These are phyloP conservation scores for Lepidocyrtoides sp. DNA, from an alignment of 2,888 invertebrate genomes.

Conservation along the genomic window DNA sequence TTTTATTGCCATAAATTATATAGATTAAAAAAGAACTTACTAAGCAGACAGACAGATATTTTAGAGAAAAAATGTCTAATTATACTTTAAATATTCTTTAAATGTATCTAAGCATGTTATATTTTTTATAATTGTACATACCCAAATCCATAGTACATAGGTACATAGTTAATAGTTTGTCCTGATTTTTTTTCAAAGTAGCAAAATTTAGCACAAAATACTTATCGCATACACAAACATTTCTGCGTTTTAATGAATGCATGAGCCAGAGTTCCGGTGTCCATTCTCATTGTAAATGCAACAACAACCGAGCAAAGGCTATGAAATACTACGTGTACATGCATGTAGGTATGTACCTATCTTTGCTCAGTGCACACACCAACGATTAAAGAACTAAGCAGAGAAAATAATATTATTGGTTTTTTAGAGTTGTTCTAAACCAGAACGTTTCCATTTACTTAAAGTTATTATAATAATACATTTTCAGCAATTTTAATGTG, in stretches of 20 bases:
- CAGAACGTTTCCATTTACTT: neutral
- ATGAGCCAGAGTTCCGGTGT: constrained; percentile 71
- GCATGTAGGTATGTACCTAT: too few species aligned
- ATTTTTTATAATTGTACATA: too few species aligned
- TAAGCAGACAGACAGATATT: too few species aligned
- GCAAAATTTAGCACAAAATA: constrained; percentile 10
- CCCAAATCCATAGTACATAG: too few species aligned
- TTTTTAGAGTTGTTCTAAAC: neutral
- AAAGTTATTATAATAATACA: neutral
- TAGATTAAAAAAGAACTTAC: too few species aligned
- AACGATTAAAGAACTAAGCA: neutral
- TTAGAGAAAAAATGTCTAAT: too few species aligned
- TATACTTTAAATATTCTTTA: too few species aligned
- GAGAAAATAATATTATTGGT: neutral
- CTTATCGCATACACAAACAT: neutral
- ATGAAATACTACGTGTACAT: neutral
- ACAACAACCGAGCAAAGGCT: neutral
- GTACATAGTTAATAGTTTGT: neutral
- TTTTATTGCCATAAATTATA: too few species aligned
- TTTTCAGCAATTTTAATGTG: constrained; percentile 18
- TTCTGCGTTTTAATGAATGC: constrained; percentile 62
- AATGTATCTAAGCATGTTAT: too few species aligned
- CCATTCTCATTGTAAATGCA: neutral
- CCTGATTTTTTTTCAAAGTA: constrained; percentile 49
- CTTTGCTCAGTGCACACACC: neutral